Conservation (phyloP, 2,797 vertebrate genomes). For the Spinibarbus caldwelli region DNA sequence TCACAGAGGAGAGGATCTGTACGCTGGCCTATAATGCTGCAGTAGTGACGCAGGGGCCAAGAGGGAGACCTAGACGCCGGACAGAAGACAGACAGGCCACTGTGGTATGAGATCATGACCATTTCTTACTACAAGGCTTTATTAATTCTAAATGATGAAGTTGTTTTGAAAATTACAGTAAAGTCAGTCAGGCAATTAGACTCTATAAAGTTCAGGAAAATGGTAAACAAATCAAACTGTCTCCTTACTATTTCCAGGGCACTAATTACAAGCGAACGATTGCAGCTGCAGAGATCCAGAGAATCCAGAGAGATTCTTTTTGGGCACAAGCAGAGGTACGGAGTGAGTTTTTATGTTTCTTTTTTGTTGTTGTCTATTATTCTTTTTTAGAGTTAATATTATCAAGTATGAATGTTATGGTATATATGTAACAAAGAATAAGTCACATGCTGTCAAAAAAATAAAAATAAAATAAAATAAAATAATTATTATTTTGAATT, state of each 20-base stretch:
- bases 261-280: conserved; percentile 77
- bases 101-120: conserved; percentile 65
- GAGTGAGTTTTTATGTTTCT: not conserved
- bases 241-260: conserved; percentile 63
- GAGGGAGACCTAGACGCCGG: not conserved
- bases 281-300: conserved; percentile 71
- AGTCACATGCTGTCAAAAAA: not conserved
- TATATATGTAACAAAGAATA: not conserved
- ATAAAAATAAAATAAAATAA: not conserved
- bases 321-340: conserved; percentile 76
- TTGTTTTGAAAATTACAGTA: not conserved
- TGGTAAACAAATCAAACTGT: conserved; percentile 1
- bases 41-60: conserved; percentile 20
- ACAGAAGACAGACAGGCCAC: conserved; percentile 49
- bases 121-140: conserved; percentile 3
- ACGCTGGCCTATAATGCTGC: conserved; percentile 37
- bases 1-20: conserved; percentile 63
- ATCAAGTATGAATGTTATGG: not conserved
- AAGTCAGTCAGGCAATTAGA: not conserved
- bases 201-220: not conserved
- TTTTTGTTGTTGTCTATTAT: not conserved
- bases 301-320: conserved; percentile 71
- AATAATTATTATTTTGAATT: too few species aligned
- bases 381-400: not conserved
- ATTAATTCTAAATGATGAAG: not conserved